phyloP scores from a whole-genome alignment of 2,888 invertebrate genomes.

The Sphaeridia pumilis region DNA sequence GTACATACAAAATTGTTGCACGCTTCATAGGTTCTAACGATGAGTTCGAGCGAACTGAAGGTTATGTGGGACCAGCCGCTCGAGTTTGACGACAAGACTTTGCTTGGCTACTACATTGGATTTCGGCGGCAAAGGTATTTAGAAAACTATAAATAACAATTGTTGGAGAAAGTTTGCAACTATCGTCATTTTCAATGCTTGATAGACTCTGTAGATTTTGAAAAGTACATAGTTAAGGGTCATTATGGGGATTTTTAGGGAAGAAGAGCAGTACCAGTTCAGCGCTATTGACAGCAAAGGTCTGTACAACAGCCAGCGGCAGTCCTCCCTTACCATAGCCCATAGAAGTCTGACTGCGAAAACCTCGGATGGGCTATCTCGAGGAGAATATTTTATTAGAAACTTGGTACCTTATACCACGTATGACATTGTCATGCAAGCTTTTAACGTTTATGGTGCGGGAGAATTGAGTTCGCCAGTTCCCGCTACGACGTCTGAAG shows the following conservation, averaged over 20 bases:
- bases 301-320: neutral
- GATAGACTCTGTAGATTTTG: no score
- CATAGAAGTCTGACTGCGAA: neutral
- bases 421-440: constrained; percentile 38
- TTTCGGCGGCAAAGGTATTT: constrained; percentile 35
- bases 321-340: neutral
- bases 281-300: constrained; percentile 26
- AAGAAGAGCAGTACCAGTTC: constrained; percentile 35
- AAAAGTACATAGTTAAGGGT: no score
- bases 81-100: constrained; percentile 39
- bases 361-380: constrained; percentile 11
- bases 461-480: constrained; percentile 37
- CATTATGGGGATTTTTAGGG: no score
- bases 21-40: constrained; percentile 38
- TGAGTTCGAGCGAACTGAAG: constrained; percentile 40
- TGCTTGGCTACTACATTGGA: constrained; percentile 39
- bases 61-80: constrained; percentile 37
- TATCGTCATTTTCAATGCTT: no score
- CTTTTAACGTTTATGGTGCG: constrained; percentile 38
- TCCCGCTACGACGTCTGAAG: constrained; percentile 37
- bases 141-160: no score
- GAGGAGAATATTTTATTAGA: constrained; percentile 33
- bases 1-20: neutral
- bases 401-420: constrained; percentile 37
- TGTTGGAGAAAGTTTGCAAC: no score